These are phyloP conservation scores for Orgyia antiqua DNA, from an alignment of 2,888 invertebrate species.

Conservation along the genomic window DNA sequence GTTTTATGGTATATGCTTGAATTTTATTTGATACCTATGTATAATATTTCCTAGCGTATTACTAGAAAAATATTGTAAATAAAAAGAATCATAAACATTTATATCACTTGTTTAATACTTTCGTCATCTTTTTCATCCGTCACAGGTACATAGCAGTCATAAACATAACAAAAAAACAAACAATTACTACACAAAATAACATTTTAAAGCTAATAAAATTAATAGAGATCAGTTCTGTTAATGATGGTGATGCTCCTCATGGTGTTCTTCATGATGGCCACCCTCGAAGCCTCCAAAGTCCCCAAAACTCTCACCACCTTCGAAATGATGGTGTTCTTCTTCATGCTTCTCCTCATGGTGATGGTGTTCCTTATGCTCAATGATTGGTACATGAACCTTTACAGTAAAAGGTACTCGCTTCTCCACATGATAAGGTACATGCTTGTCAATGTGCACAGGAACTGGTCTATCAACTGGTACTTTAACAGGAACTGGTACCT, in stretches of 20 bases:
- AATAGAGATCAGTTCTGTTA: slow-evolving; percentile 72
- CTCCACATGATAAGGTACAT: slow-evolving; percentile 82
- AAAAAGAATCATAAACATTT: slow-evolving; percentile 25
- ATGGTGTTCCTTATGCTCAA: slow-evolving; percentile 54
- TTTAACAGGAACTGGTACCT: slow-evolving; percentile 81
- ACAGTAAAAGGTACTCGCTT: slow-evolving; percentile 84
- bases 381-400: slow-evolving; percentile 83
- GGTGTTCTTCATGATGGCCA: slow-evolving; percentile 35
- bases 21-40: too few species aligned
- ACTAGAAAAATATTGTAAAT: too few species aligned
- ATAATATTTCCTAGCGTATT: too few species aligned
- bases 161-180: slow-evolving; percentile 51
- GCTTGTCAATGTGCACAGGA: slow-evolving; percentile 81
- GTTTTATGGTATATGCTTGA: too few species aligned
- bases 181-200: slow-evolving; percentile 64
- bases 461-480: slow-evolving; percentile 79
- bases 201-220: slow-evolving; percentile 63
- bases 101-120: slow-evolving; percentile 70
- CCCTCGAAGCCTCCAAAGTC: slow-evolving; percentile 26
- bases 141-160: slow-evolving; percentile 51
- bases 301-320: slow-evolving; percentile 8
- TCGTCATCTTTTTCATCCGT: slow-evolving; percentile 60
- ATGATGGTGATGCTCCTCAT: too few species aligned
- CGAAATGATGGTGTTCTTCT: slow-evolving; percentile 23
- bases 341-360: slow-evolving; percentile 41